phyloP scores from a whole-genome alignment of 2,797 vertebrate species.

The Smutsia temminckii region DNA sequence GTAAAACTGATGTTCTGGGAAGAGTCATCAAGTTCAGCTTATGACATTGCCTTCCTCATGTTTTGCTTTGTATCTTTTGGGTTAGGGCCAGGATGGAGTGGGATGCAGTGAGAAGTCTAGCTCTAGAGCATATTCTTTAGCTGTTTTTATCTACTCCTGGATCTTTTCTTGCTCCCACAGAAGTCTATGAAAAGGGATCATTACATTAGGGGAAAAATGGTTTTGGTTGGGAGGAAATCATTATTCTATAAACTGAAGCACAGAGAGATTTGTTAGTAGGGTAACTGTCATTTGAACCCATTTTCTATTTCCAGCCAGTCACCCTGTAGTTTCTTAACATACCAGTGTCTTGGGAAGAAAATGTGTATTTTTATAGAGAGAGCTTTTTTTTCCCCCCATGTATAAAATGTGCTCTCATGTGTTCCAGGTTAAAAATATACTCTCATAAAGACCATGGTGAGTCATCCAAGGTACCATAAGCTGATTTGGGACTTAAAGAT shows the following conservation, averaged over 20 bases:
- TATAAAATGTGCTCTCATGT: constrained; percentile 53
- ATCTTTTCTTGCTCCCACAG: constrained; percentile 24
- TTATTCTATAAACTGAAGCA: constrained; percentile 20
- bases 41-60: background rate
- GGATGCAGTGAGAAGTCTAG: background rate
- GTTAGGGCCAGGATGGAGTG: background rate
- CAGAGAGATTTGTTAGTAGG: constrained; percentile 52
- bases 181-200: constrained; percentile 19
- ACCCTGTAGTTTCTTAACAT: constrained; percentile 54
- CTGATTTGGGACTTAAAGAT: constrained; percentile 57
- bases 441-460: constrained; percentile 50
- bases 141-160: background rate
- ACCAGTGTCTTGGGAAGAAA: constrained; percentile 39
- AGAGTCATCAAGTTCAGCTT: background rate
- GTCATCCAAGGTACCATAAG: constrained; percentile 38
- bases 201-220: background rate
- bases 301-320: constrained; percentile 47
- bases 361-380: background rate
- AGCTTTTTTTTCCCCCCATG: background rate
- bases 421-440: constrained; percentile 55
- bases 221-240: constrained; percentile 29
- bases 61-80: constrained; percentile 28
- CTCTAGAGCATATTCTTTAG: background rate
- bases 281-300: constrained; percentile 33
- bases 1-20: constrained; percentile 45